Evolutionary conservation across 2,797 vertebrate species (phyloP), one percentile per base, ranked within the genome.

Genomic region (Tangara arthus): DNA sequence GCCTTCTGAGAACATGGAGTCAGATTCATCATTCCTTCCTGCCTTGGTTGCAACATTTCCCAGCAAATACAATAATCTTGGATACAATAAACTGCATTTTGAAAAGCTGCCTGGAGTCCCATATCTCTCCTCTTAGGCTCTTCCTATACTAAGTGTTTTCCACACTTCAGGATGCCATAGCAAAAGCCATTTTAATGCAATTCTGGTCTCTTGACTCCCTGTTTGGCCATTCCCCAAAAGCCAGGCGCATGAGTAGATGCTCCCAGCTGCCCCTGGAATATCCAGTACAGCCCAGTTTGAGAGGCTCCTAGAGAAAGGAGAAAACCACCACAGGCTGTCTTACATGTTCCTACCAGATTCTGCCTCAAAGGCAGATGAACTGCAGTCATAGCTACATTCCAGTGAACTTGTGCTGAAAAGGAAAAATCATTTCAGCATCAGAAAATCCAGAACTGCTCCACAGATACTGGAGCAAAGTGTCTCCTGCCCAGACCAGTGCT

Each of bases 171-270:
- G 46, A 28, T 24, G 15, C 41, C 55, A 6, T 0, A 57, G 11
- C 13, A 84, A 86, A 90, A 71, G 17, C 13, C 46, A 60, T 56
- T 60, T 70, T 4, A 66, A 66, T 14, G 26, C 16, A 57, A 8
- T 60, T 50, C 52, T 34, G 49, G 21, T 28, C 19, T 63, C 76
- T 15, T 1, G 3, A 7, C n/a, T 79, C 34, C 21, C 32, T 32
- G 26, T 32, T 24, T 16, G 37, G n/a, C 53, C 59, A 21, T 37
- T 50, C 26, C 28, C 35, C 65, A 4, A 2, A 22, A 70, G 52
- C 41, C 44, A 93, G 59, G 26, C 19, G 37, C 0, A 0, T 7
- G 27, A 91, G 49, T 37, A 81, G 0, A 0, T 5, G 26, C n/a
- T 57, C 49, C 61, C 71, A 57, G 50, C 34, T 77, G 49, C 52